Conservation (phyloP, 1,140 invertebrate genomes). For the Dendroctonus valens region DNA sequence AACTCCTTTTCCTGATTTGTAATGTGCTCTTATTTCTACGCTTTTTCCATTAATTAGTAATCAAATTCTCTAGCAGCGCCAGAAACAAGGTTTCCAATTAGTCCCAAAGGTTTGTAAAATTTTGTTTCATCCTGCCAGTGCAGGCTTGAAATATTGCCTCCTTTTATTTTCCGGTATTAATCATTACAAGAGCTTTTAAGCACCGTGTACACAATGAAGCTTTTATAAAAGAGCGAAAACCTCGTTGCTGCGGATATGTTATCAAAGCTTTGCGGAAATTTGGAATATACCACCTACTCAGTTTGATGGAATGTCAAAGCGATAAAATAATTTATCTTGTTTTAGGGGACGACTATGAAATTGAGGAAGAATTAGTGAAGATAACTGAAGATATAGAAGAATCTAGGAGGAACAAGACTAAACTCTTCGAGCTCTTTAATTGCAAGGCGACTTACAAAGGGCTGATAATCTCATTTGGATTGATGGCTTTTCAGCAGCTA, state of each 20-base stretch:
- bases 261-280: constrained; percentile 3
- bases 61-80: no score
- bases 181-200: neutral
- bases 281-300: constrained; percentile 3
- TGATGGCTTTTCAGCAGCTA: constrained; percentile 74
- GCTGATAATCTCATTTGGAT: constrained; percentile 65
- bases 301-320: neutral
- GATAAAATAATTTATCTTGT: neutral
- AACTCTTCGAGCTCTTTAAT: constrained; percentile 54
- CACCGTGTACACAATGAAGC: neutral
- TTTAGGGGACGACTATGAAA: constrained; percentile 51
- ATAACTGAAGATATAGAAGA: constrained; percentile 45
- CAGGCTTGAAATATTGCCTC: neutral
- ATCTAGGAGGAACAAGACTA: constrained; percentile 29
- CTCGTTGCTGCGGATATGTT: neutral
- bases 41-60: no score
- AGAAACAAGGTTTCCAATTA: no score
- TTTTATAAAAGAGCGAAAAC: constrained; percentile 6
- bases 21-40: no score
- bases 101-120: no score
- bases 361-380: constrained; percentile 50
- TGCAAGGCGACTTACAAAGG: constrained; percentile 60
- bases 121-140: no score
- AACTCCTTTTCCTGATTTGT: no score
- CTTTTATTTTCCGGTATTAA: neutral